phyloP scores from a whole-genome alignment of 1,140 invertebrate species.

The Brachionus koreanus region DNA sequence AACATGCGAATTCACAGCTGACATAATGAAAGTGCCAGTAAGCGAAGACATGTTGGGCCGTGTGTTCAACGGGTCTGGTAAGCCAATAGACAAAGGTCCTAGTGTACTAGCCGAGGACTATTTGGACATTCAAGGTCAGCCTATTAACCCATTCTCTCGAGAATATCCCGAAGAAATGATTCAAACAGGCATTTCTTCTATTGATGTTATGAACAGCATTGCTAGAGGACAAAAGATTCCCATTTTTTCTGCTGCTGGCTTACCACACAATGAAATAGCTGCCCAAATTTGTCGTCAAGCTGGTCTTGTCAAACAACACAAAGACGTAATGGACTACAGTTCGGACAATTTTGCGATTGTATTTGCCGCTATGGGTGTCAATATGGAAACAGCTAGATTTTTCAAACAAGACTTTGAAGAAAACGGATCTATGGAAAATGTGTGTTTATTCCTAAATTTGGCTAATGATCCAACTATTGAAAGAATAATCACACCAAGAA shows the following conservation, averaged over 20 bases:
- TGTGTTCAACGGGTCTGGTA: slow-evolving; percentile 96
- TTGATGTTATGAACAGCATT: slow-evolving; percentile 98
- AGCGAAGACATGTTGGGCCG: slow-evolving; percentile 97
- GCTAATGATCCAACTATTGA: slow-evolving; percentile 98
- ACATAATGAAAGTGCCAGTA: slow-evolving; percentile 89
- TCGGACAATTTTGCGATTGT: slow-evolving; percentile 96
- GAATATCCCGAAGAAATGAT: slow-evolving; percentile 99
- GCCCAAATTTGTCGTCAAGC: slow-evolving; percentile 98
- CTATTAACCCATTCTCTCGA: slow-evolving; percentile 95
- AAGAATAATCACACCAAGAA: slow-evolving; percentile 92
- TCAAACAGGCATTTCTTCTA: slow-evolving; percentile 95
- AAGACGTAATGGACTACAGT: slow-evolving; percentile 80
- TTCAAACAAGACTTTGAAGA: slow-evolving; percentile 92
- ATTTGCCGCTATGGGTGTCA: slow-evolving; percentile 96
- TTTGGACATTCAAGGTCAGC: slow-evolving; percentile 92
- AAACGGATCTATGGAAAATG: slow-evolving; percentile 98
- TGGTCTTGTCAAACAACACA: slow-evolving; percentile 84
- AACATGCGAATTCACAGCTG: slow-evolving; percentile 92
- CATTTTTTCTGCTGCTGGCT: slow-evolving; percentile 95
- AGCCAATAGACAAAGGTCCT: slow-evolving; percentile 94
- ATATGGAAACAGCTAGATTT: slow-evolving; percentile 97
- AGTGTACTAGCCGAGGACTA: slow-evolving; percentile 94
- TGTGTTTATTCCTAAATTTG: slow-evolving; percentile 93
- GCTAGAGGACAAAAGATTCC: slow-evolving; percentile 97
- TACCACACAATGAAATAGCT: slow-evolving; percentile 96